Evolutionary conservation across 2,113 vertebrate genomes (phyloP).

Genomic region (Chrysemys picta): DNA sequence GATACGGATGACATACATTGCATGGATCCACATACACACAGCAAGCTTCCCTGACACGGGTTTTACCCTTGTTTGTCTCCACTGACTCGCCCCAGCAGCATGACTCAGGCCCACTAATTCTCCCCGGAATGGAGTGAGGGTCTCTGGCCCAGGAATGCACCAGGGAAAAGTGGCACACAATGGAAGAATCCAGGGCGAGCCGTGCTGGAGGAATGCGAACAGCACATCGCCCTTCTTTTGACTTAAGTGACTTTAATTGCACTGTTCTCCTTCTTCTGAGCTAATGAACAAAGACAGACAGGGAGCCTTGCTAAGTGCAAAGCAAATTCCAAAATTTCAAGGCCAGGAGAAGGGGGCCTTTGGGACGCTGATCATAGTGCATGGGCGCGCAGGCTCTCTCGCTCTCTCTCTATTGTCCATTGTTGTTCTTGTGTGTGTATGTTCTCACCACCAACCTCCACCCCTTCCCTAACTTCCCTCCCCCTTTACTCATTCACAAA

Average conservation of each 20-base stretch:
- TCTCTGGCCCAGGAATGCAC: neutral
- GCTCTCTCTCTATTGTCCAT: conserved; percentile 63
- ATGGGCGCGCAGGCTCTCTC: no score
- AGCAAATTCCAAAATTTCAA: conserved; percentile 42
- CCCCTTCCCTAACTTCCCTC: conserved; percentile 46
- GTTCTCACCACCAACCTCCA: conserved; percentile 72
- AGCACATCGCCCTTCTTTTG: conserved; percentile 12
- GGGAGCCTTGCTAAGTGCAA: conserved; percentile 33
- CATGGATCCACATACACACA: neutral
- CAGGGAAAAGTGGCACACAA: conserved; percentile 13
- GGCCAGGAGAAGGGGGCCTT: neutral
- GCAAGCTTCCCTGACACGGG: neutral
- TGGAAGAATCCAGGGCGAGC: conserved; percentile 28
- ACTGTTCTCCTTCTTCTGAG: neutral
- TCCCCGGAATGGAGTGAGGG: neutral
- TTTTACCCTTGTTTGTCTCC: no score
- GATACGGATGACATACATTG: neutral
- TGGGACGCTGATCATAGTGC: neutral
- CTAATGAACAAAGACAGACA: conserved; percentile 59
- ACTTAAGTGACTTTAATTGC: conserved; percentile 56
- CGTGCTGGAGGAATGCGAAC: conserved; percentile 39
- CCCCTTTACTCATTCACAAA: conserved; percentile 59
- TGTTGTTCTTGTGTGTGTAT: conserved; percentile 74
- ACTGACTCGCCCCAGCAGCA: neutral
- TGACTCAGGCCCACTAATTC: neutral